Evolutionary conservation across 2,797 vertebrate genomes (phyloP).

Genomic region (Falco biarmicus): DNA sequence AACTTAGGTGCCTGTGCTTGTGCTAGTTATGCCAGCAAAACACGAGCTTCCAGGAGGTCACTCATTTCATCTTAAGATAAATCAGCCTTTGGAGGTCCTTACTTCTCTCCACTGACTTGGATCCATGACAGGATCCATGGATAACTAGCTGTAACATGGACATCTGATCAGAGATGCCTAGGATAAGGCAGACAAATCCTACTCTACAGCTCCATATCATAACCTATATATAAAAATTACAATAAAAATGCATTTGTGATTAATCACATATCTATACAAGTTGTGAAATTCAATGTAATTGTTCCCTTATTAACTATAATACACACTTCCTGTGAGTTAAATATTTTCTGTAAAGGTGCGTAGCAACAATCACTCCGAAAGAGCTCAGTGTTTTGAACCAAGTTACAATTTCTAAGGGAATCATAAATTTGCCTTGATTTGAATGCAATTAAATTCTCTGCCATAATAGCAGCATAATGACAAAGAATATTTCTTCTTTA

Average conservation of each 20-base stretch:
- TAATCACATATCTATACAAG: background rate
- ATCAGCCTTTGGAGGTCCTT: background rate
- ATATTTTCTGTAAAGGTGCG: background rate
- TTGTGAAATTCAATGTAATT: background rate
- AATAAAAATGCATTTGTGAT: background rate
- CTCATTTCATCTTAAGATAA: background rate
- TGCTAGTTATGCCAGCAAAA: background rate
- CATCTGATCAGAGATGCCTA: background rate
- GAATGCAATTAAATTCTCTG: slow-evolving; percentile 22
- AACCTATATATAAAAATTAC: background rate
- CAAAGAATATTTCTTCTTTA: slow-evolving; percentile 7
- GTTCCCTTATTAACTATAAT: background rate
- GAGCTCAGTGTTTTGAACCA: background rate
- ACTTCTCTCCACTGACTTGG: background rate
- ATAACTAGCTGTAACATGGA: background rate
- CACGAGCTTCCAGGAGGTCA: background rate
- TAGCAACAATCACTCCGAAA: background rate
- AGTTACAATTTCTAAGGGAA: slow-evolving; percentile 34
- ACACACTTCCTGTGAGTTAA: background rate
- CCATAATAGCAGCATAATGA: background rate
- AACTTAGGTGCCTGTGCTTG: rapidly evolving
- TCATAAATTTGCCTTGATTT: slow-evolving; percentile 22
- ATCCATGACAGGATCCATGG: background rate
- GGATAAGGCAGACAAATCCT: background rate
- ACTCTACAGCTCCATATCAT: background rate